These are phyloP conservation scores for Molossus molossus DNA, from an alignment of 2,797 vertebrate genomes.

Conservation along the genomic window DNA sequence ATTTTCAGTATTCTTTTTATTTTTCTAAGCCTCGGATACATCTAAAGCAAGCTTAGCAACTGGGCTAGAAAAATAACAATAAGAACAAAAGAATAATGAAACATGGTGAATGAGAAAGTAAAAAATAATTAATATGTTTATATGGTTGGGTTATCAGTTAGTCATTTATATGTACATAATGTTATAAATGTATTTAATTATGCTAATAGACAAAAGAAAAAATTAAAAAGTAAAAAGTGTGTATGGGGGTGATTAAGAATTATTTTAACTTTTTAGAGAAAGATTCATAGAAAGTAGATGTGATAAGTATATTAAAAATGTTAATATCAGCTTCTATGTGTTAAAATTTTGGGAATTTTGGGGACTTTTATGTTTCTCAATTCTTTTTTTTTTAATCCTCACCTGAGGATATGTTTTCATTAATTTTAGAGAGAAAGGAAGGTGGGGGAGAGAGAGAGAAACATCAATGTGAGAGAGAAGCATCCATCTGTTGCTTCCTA, in stretches of 20 bases:
- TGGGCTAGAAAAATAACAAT: background rate
- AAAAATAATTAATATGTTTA: background rate
- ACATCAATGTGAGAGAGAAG: too few species aligned
- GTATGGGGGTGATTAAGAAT: background rate
- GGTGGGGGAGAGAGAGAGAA: too few species aligned
- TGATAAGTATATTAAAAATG: background rate
- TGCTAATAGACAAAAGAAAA: background rate
- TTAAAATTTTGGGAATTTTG: background rate
- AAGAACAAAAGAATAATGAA: background rate
- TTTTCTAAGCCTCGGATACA: background rate
- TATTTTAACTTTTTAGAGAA: background rate
- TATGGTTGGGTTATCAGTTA: background rate
- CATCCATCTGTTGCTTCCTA: too few species aligned
- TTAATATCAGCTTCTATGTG: background rate
- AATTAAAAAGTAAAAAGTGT: background rate
- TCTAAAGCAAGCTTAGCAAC: background rate
- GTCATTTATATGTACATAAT: background rate
- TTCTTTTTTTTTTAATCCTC: too few species aligned
- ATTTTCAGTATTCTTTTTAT: background rate
- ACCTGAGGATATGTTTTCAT: too few species aligned
- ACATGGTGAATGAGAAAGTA: constrained; percentile 27
- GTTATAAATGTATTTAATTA: background rate
- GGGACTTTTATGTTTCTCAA: background rate
- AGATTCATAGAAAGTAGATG: background rate
- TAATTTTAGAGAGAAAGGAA: too few species aligned